These are phyloP conservation scores for Drosophila percnosoma DNA, from an alignment of 2,888 invertebrate species.

Conservation along the genomic window DNA sequence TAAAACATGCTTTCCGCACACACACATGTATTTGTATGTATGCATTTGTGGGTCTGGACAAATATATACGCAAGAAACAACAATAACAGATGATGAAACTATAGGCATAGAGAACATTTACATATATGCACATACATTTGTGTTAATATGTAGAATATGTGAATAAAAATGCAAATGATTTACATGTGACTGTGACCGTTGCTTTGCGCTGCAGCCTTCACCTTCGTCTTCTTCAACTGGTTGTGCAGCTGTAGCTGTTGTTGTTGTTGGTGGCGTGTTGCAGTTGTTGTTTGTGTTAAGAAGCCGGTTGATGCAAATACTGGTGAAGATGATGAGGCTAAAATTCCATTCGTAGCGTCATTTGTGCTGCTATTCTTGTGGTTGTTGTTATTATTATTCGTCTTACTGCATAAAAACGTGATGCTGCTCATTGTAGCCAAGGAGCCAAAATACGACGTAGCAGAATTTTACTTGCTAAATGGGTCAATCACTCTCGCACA, in stretches of 20 bases:
- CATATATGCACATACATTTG: conserved; percentile 20
- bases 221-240: conserved; percentile 71
- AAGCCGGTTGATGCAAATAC: conserved; percentile 46
- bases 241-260: conserved; percentile 37
- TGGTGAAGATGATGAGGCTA: conserved; percentile 22
- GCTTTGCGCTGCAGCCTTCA: conserved; percentile 62
- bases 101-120: conserved; percentile 7
- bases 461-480: conserved; percentile 53
- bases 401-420: conserved; percentile 77
- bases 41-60: conserved; percentile 1
- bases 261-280: conserved; percentile 42
- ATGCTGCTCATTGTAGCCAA: conserved; percentile 71
- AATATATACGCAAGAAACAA: conserved; percentile 12
- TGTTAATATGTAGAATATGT: conserved; percentile 31
- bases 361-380: conserved; percentile 46
- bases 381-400: conserved; percentile 44
- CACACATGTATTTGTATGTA: conserved; percentile 1
- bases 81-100: conserved; percentile 22
- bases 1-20: conserved; percentile 44
- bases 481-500: conserved; percentile 67
- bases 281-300: conserved; percentile 47
- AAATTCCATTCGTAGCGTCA: conserved; percentile 40
- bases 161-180: conserved; percentile 68
- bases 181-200: conserved; percentile 73
- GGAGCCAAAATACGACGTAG: conserved; percentile 31